Conservation (phyloP, 2,797 vertebrate genomes). For the Sardinella longiceps region DNA sequence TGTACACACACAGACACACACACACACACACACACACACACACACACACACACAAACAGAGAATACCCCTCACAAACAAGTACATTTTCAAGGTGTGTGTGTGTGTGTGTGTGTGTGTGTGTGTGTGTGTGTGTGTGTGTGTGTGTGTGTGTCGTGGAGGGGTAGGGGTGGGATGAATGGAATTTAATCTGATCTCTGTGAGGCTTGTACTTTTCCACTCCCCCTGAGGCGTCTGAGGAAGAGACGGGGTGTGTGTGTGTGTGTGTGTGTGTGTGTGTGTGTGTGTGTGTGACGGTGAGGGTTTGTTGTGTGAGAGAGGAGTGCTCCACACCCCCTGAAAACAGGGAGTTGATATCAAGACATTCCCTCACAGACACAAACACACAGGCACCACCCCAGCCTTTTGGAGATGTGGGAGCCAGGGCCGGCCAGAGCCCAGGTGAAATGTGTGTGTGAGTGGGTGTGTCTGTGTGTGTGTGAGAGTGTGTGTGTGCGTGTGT, state of each 20-base stretch:
- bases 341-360: slow-evolving; percentile 46
- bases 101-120: background rate
- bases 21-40: background rate
- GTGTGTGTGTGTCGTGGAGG: slow-evolving; percentile 7
- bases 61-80: background rate
- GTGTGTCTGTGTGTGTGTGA: too few species aligned
- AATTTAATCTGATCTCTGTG: slow-evolving; percentile 74
- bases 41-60: background rate
- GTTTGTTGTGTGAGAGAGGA: slow-evolving; percentile 16
- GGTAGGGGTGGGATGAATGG: slow-evolving; percentile 29
- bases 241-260: slow-evolving; percentile 31
- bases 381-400: background rate
- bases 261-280: background rate
- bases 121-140: background rate
- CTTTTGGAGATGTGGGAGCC: background rate
- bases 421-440: background rate
- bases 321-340: slow-evolving; percentile 52
- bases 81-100: slow-evolving; percentile 24
- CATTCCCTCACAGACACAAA: slow-evolving; percentile 12
- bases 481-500: too few species aligned
- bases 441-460: background rate
- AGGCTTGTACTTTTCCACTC: slow-evolving; percentile 75
- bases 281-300: background rate
- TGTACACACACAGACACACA: background rate
- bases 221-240: slow-evolving; percentile 43